Conservation (phyloP, 2,797 vertebrate species). For the Oreochromis mossambicus region DNA sequence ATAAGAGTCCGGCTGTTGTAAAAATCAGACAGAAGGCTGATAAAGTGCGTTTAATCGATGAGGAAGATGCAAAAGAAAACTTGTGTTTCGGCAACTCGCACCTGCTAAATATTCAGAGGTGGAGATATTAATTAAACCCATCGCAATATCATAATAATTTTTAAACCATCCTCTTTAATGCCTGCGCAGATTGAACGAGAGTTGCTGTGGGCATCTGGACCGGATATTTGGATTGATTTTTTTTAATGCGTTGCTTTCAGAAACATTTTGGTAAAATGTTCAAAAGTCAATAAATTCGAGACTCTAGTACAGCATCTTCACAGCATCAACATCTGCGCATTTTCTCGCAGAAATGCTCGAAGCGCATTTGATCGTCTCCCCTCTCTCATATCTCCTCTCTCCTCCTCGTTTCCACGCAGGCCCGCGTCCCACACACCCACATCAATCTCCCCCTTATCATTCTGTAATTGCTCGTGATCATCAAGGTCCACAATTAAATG, state of each 20-base stretch:
- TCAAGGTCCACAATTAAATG: constrained; percentile 74
- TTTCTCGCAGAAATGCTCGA: background rate
- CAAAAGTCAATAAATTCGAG: background rate
- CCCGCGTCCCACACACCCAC: constrained; percentile 13
- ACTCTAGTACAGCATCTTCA: background rate
- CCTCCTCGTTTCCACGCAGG: background rate
- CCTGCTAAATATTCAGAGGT: background rate
- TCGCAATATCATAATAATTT: background rate
- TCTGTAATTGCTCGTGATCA: constrained; percentile 75
- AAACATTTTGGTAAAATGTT: background rate
- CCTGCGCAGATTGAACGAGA: background rate
- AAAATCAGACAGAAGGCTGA: constrained; percentile 11
- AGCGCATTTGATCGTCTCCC: background rate
- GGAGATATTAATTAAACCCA: constrained; percentile 12
- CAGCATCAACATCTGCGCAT: background rate
- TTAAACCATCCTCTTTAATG: background rate
- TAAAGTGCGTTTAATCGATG: constrained; percentile 21
- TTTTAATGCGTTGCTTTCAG: background rate
- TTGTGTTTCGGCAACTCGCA: background rate
- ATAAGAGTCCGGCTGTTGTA: constrained; percentile 14
- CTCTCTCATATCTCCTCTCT: background rate
- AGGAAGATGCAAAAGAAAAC: constrained; percentile 1
- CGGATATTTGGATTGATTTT: background rate
- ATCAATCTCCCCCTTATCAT: constrained; percentile 74
- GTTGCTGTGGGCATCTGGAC: background rate